These are phyloP conservation scores for Aldabrachelys gigantea DNA, from an alignment of 2,113 vertebrate species.

Conservation along the genomic window DNA sequence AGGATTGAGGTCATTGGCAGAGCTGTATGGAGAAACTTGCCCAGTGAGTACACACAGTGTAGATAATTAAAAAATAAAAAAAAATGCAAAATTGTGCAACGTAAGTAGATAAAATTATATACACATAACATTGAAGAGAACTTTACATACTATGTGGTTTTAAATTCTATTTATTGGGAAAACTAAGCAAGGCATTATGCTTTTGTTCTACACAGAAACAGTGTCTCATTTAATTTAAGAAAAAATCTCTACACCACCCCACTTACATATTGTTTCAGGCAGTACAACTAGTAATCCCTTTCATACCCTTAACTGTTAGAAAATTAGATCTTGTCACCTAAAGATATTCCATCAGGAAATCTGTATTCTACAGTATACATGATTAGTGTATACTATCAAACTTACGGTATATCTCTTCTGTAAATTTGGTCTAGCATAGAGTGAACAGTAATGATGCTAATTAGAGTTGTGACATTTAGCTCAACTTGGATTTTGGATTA, in stretches of 20 bases:
- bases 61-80: neutral
- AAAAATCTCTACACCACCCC: neutral
- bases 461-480: neutral
- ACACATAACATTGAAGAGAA: too few species aligned
- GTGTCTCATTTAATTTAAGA: too few species aligned
- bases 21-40: neutral
- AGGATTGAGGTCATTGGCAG: neutral
- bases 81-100: too few species aligned
- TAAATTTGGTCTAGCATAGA: neutral
- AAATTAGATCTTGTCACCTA: neutral
- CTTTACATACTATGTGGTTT: too few species aligned
- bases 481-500: neutral
- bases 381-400: neutral
- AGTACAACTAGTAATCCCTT: neutral
- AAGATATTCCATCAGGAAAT: neutral
- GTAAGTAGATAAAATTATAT: too few species aligned
- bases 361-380: neutral
- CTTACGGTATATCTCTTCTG: neutral
- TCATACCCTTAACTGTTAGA: neutral
- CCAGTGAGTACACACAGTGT: neutral
- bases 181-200: too few species aligned
- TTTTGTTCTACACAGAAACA: too few species aligned
- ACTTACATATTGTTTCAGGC: constrained; percentile 16
- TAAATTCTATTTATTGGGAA: too few species aligned
- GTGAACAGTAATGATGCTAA: neutral